Percentiles rank a stretch among this genome's conserved stretches.
These are phyloP conservation scores for Ammodytes marinus DNA, from an alignment of 2,113 vertebrate species.

Conservation along the genomic window DNA sequence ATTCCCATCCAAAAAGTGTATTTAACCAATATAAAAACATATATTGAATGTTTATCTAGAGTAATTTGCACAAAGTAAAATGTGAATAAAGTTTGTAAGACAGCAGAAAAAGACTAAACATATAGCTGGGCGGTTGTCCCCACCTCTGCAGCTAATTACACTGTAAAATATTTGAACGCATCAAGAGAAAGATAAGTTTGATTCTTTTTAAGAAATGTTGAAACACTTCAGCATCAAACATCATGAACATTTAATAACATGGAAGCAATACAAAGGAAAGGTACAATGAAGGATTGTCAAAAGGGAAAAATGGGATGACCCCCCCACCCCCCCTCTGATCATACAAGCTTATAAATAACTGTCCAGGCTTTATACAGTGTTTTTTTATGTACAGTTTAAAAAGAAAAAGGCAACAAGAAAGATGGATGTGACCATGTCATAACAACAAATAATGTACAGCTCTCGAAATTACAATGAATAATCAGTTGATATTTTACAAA, in stretches of 20 bases:
- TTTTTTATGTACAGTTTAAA: neutral
- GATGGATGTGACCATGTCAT: neutral
- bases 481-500: neutral
- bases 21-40: neutral
- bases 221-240: neutral
- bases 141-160: neutral
- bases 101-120: neutral
- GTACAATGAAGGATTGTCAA: neutral
- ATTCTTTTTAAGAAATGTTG: neutral
- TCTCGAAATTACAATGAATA: neutral
- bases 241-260: conserved; percentile 32
- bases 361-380: neutral
- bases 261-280: neutral
- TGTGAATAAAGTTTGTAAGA: conserved; percentile 3
- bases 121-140: neutral
- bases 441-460: conserved; percentile 22
- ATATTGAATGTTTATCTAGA: rapidly evolving
- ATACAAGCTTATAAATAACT: neutral
- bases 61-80: neutral
- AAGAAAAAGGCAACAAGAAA: neutral
- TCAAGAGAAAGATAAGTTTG: neutral
- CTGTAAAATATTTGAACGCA: conserved; percentile 1
- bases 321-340: neutral
- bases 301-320: neutral
- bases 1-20: neutral